These are phyloP conservation scores for Trinectes maculatus DNA, from an alignment of 2,113 vertebrate species.

Conservation along the genomic window DNA sequence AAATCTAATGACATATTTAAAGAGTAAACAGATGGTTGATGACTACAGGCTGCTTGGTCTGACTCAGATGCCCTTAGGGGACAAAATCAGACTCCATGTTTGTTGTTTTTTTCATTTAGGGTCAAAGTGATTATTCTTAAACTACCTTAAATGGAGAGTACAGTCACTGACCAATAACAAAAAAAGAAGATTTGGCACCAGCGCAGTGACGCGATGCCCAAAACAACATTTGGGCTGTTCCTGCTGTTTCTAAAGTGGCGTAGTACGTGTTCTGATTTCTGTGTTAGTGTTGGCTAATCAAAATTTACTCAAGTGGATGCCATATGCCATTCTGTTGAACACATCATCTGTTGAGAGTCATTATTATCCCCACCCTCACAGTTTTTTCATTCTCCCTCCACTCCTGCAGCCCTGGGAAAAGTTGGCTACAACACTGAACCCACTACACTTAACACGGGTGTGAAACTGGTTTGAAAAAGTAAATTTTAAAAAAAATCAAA, in stretches of 20 bases:
- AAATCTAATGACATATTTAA: neutral
- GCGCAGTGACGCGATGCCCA: conserved; percentile 6
- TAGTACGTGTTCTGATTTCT: conserved; percentile 38
- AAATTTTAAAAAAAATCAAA: no score
- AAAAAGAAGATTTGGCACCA: conserved; percentile 33
- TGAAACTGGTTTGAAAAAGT: neutral
- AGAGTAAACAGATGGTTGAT: conserved; percentile 5
- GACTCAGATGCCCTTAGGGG: neutral
- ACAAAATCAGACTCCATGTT: conserved; percentile 5
- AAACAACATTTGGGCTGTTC: conserved; percentile 41
- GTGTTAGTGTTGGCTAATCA: conserved; percentile 59
- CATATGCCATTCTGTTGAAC: conserved; percentile 27
- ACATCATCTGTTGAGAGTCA: conserved; percentile 30
- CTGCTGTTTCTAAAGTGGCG: conserved; percentile 31
- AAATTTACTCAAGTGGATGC: conserved; percentile 10
- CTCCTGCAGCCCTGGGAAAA: neutral
- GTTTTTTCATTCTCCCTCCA: conserved; percentile 1
- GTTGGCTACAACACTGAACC: neutral
- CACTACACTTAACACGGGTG: neutral
- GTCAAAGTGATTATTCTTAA: conserved; percentile 20
- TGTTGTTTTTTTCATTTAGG: conserved; percentile 2
- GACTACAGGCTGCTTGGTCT: neutral
- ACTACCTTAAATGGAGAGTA: conserved; percentile 28
- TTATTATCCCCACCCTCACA: neutral
- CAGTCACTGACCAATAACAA: conserved; percentile 23